Evolutionary conservation across 2,888 invertebrate species (phyloP).

Genomic region (Tolmerus cingulatus): DNA sequence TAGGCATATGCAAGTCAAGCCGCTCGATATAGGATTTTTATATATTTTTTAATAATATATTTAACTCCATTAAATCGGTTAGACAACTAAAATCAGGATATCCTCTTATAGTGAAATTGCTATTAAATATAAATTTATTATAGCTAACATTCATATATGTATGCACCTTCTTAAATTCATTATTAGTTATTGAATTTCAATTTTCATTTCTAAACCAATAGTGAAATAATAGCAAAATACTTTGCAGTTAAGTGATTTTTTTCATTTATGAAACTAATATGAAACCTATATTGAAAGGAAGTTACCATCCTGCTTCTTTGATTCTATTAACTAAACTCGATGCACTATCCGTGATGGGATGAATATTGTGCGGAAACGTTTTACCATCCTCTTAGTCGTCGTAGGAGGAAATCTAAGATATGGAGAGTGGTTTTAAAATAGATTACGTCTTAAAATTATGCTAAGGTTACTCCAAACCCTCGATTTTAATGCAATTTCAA

Average conservation of each 20-base stretch:
- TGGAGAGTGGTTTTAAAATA: neutral
- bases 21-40: too few relatives aligned
- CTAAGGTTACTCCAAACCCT: neutral
- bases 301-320: too few relatives aligned
- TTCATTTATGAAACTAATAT: neutral
- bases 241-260: neutral
- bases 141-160: too few relatives aligned
- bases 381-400: neutral
- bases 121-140: too few relatives aligned
- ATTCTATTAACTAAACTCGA: neutral
- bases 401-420: neutral
- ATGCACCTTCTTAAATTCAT: neutral
- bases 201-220: neutral
- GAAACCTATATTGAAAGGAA: neutral
- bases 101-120: too few relatives aligned
- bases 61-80: too few relatives aligned
- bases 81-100: too few relatives aligned
- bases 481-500: constrained; percentile 38
- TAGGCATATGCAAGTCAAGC: too few relatives aligned
- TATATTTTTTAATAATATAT: too few relatives aligned
- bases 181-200: neutral
- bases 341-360: neutral
- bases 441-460: neutral
- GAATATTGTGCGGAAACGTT: neutral
- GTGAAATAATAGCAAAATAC: neutral